These are phyloP conservation scores for Callithrix jacchus DNA, from an alignment of 2,113 vertebrate genomes.

Conservation along the genomic window DNA sequence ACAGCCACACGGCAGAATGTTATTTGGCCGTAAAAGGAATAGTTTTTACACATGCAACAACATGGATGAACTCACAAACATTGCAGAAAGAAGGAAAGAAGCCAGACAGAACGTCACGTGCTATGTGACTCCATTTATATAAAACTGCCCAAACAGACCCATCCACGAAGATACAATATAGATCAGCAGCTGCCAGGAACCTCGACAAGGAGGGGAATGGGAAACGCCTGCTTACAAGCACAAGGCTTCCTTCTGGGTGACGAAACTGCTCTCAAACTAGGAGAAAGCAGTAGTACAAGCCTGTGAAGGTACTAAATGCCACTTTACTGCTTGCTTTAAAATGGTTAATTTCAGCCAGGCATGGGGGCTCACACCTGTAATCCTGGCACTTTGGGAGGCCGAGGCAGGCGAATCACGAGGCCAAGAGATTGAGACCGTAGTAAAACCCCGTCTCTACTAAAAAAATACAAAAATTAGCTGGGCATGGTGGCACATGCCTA, in stretches of 20 bases:
- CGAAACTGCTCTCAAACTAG: not conserved
- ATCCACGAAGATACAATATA: not conserved
- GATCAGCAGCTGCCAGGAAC: not conserved
- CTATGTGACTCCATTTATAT: not conserved
- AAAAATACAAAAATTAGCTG: too few species aligned
- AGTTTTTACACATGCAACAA: not conserved
- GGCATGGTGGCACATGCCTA: too few species aligned
- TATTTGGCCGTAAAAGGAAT: not conserved
- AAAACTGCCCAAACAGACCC: not conserved
- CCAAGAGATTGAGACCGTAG: too few species aligned
- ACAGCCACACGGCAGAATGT: not conserved
- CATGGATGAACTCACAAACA: not conserved
- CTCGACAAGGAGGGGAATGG: too few species aligned
- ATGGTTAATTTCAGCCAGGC: not conserved
- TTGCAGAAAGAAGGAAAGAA: not conserved
- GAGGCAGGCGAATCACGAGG: too few species aligned
- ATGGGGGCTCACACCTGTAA: too few species aligned
- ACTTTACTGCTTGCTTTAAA: not conserved
- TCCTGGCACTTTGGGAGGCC: too few species aligned
- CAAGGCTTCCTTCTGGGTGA: not conserved
- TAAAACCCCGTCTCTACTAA: too few species aligned
- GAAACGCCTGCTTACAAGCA: not conserved
- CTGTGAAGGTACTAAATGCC: not conserved
- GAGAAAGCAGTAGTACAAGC: not conserved
- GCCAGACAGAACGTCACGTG: not conserved